phyloP scores from a whole-genome alignment of 2,113 vertebrate species.

The Saccopteryx bilineata region DNA sequence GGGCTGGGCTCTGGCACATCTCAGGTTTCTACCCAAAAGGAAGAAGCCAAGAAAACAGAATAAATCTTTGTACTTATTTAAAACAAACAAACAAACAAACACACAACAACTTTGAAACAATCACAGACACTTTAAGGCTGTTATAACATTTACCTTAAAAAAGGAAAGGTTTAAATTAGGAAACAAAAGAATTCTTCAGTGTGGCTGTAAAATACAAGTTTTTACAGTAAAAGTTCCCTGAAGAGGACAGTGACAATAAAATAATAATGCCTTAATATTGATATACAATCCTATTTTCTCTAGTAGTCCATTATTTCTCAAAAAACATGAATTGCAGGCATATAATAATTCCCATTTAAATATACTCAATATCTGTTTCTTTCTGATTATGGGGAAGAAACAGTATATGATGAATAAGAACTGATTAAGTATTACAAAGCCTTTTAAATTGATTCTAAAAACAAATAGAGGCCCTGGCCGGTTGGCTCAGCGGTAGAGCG shows the following conservation, averaged over 20 bases:
- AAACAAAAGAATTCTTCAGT: constrained; percentile 46
- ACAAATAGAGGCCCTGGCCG: no score
- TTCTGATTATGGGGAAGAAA: not conserved
- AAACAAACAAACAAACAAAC: no score
- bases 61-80: not conserved
- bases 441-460: constrained; percentile 58
- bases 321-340: constrained; percentile 17
- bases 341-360: not conserved
- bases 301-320: constrained; percentile 53
- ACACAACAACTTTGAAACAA: not conserved
- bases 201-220: constrained; percentile 27
- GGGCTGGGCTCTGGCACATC: not conserved
- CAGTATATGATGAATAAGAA: not conserved
- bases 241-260: constrained; percentile 29
- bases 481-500: no score
- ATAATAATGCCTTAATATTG: not conserved
- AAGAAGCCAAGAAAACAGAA: not conserved
- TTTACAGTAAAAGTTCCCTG: constrained; percentile 32
- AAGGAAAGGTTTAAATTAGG: constrained; percentile 16
- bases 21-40: constrained; percentile 28
- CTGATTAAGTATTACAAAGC: not conserved
- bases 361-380: constrained; percentile 42
- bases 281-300: constrained; percentile 26
- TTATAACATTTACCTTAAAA: constrained; percentile 34
- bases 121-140: not conserved